phyloP scores from a whole-genome alignment of 2,888 invertebrate species.

The Cataglyphis livida region DNA sequence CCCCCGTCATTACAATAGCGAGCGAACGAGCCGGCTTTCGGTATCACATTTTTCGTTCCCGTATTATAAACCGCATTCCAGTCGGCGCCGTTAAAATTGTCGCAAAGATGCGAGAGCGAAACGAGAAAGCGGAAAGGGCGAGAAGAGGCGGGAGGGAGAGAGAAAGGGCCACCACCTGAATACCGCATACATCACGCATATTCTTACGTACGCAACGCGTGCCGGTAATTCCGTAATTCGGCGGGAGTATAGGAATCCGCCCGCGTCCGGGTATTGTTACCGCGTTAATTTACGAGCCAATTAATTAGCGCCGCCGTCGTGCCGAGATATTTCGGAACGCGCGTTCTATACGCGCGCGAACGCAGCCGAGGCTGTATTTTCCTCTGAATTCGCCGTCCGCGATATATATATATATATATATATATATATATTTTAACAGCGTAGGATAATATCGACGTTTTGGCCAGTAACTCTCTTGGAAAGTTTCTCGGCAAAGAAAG shows the following conservation, averaged over 20 bases:
- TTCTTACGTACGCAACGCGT: slow-evolving; percentile 79
- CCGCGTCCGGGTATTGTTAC: slow-evolving; percentile 78
- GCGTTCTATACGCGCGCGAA: slow-evolving; percentile 23
- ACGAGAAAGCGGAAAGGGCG: slow-evolving; percentile 4
- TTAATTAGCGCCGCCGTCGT: slow-evolving; percentile 80
- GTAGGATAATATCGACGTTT: slow-evolving; percentile 37
- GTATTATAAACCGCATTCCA: neutral
- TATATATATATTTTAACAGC: slow-evolving; percentile 24
- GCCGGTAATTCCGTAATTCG: slow-evolving; percentile 75
- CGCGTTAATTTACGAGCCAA: slow-evolving; percentile 84
- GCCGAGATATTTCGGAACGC: slow-evolving; percentile 72
- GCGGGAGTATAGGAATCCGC: slow-evolving; percentile 54
- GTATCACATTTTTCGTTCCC: neutral
- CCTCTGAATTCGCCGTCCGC: neutral
- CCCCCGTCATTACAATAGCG: neutral
- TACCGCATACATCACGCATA: slow-evolving; percentile 84
- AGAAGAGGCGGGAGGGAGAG: slow-evolving; percentile 12
- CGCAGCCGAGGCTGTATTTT: slow-evolving; percentile 17
- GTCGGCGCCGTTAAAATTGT: slow-evolving; percentile 1
- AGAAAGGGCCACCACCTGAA: slow-evolving; percentile 65
- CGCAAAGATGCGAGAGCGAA: slow-evolving; percentile 1
- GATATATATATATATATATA: slow-evolving; percentile 29
- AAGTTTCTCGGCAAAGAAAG: neutral
- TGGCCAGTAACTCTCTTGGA: neutral
- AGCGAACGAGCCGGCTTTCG: neutral